phyloP scores from a whole-genome alignment of 2,888 invertebrate species.

The Liopterus haemorrhoidalis region DNA sequence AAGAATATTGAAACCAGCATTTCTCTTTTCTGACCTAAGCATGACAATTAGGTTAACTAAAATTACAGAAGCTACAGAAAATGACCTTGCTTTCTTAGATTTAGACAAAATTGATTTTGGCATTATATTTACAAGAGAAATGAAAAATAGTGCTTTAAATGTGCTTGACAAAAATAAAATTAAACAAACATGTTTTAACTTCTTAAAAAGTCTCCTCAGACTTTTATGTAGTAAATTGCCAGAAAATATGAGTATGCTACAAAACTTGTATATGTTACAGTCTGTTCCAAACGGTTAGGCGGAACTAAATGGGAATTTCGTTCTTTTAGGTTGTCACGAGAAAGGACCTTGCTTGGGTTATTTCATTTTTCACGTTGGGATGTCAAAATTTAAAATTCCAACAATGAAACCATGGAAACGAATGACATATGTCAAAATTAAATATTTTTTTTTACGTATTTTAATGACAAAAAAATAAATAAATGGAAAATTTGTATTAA shows the following conservation, averaged over 20 bases:
- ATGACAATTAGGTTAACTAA: neutral
- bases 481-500: too few relatives aligned
- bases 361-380: too few relatives aligned
- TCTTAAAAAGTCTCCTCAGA: neutral
- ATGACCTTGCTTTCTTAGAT: constrained; percentile 1
- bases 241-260: neutral
- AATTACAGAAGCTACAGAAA: neutral
- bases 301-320: too few relatives aligned
- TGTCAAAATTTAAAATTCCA: too few relatives aligned
- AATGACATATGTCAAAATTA: too few relatives aligned
- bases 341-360: too few relatives aligned
- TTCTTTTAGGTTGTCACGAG: too few relatives aligned
- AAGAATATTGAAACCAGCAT: constrained; percentile 24
- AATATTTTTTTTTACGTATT: too few relatives aligned
- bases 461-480: too few relatives aligned
- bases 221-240: neutral
- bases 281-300: too few relatives aligned
- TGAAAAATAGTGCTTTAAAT: neutral
- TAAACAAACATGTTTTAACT: constrained; percentile 1
- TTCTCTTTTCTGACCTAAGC: neutral
- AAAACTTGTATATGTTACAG: too few relatives aligned
- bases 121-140: neutral
- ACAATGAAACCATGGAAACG: too few relatives aligned
- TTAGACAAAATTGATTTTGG: constrained; percentile 3
- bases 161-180: neutral